Base-by-base conservation (phyloP, 2,797 vertebrate genomes). In the Sciurus carolinensis region DNA sequence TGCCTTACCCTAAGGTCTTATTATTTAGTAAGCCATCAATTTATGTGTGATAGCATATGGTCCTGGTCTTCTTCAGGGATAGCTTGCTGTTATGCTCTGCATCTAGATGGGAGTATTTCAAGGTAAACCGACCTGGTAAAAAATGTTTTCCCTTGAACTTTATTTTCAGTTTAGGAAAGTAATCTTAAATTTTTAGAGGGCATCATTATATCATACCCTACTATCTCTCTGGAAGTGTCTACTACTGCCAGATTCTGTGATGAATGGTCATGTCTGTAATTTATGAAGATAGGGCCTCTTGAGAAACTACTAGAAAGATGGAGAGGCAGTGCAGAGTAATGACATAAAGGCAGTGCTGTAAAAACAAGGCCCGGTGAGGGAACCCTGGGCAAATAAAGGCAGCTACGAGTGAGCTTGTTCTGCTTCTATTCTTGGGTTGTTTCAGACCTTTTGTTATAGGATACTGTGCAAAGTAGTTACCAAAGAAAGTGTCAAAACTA, bases 391-490 rank as follows among this genome's bases (percentile, higher is more conserved):
- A 64, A 66, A 54, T 26, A n/a, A 66, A 79, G 66, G 44, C 52
- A 47, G 36, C 30, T 59, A 36, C 36, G 64, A 39, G 5, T 54
- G 67, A 44, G 4, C 76, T 5, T 64, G 24, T 39, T 92, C 52
- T 17, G 14, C 22, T 82, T 95, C 18, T 66, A 24, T 30, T 79
- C 39, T 33, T 59, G 91, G 75, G 44, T 50, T 75, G 50, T 33
- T 33, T 57, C 75, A 64, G 77, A 67, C 30, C 5, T 92, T 96
- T 91, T 13, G 12, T 82, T 79, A 67, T 4, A 47, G 42, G 72
- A 89, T 72, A 14, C 87, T 87, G 44, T 80, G 79, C 36, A 77
- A 96, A 72, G 73, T 67, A 66, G 24, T 94, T 87, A 42, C 50
- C 42, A 95, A 92, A 83, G 62, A 75, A 64, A 72, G 26, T 52